Evolutionary conservation across 1,140 invertebrate species (phyloP), one percentile per base, ranked within the genome.

Genomic region (Penaeus japonicus): DNA sequence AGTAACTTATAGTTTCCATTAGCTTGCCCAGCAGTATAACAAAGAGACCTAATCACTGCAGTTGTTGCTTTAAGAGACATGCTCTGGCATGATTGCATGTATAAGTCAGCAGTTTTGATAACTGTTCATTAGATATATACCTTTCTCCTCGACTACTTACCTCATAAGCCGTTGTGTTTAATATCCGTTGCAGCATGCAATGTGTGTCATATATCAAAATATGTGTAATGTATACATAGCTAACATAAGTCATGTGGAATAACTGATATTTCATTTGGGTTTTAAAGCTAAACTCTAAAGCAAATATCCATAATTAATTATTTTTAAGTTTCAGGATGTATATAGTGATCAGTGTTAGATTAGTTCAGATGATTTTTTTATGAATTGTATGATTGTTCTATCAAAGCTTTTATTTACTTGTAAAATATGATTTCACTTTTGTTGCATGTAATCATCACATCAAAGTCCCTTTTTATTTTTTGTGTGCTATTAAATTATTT

Each of bases 191-290:
- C 75, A 86, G 84, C 84, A 79, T 86, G 73, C 77, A 87, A 81
- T 87, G 85, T 87, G 85, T 87, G 54, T 87, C 85, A 55, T 87
- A 87, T 87, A 87, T 87, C 85, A 81, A 87, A 87, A 87, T 80
- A 87, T 62, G 77, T 87, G 85, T 87, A 81, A 70, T 80, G 77
- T 87, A 79, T 86, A 78, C 84, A 70, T 87, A 86, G 84, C 75
- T 86, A 86, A 78, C 27, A 55, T 79, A 86, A 86, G 84, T 86
- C 70, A 53, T 81, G 47, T 47, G 47, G 47, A 47, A 47, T 47
- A 47, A 47, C 47, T 47, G 47, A 47, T 47, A 47, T 47, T 47
- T 47, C 47, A 47, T 47, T 47, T 47, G 47, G 47, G 47, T 47
- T 47, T 47, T 47, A 47, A 47, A 47, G 15, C 47, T 47, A 47